These are phyloP conservation scores for Willisornis vidua DNA, from an alignment of 2,113 vertebrate genomes.

Conservation along the genomic window DNA sequence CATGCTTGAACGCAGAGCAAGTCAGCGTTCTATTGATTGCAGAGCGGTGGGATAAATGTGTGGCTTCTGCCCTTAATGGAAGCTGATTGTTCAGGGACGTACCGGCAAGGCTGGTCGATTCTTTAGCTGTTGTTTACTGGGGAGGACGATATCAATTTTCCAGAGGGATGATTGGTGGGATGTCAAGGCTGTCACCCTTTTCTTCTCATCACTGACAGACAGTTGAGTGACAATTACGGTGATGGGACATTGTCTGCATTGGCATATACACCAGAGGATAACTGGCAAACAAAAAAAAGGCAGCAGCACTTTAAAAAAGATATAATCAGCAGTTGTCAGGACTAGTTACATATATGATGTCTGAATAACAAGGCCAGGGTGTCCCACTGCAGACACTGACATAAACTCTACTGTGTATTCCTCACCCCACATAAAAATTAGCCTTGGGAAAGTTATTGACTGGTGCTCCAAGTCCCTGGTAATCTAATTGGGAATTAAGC, in stretches of 20 bases:
- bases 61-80: conserved; percentile 82
- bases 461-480: not conserved
- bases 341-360: conserved; percentile 76
- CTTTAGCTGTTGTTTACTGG: conserved; percentile 82
- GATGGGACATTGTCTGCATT: conserved; percentile 76
- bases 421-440: not conserved
- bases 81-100: conserved; percentile 82
- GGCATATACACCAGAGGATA: conserved; percentile 80
- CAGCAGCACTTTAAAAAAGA: conserved; percentile 74
- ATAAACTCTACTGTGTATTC: not conserved
- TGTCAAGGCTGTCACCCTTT: conserved; percentile 81
- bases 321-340: conserved; percentile 83
- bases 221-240: conserved; percentile 78
- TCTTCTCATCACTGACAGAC: conserved; percentile 75
- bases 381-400: conserved; percentile 3
- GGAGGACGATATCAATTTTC: conserved; percentile 84
- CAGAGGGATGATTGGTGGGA: conserved; percentile 79
- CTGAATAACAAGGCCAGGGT: conserved; percentile 73
- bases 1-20: conserved; percentile 44
- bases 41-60: conserved; percentile 74
- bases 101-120: conserved; percentile 77
- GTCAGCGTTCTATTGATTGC: conserved; percentile 76
- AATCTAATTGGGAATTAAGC: not conserved
- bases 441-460: not conserved
- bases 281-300: conserved; percentile 77